These are phyloP conservation scores for Monomorium pharaonis DNA, from an alignment of 1,140 invertebrate species.

Conservation along the genomic window DNA sequence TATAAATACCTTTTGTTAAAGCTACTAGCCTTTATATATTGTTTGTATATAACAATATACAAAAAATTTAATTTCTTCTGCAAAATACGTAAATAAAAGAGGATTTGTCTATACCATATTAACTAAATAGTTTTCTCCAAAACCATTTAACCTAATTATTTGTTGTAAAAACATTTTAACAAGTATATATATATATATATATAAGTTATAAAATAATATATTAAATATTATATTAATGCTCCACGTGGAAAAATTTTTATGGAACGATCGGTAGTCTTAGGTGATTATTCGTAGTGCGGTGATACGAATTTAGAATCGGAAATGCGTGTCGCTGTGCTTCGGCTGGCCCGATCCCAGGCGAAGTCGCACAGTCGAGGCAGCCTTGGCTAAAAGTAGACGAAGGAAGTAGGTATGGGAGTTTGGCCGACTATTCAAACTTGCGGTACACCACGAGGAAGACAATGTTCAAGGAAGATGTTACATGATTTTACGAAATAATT, in stretches of 20 bases:
- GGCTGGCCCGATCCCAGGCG: constrained; percentile 70
- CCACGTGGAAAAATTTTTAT: constrained; percentile 14
- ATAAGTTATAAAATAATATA: no score
- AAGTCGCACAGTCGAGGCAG: constrained; percentile 69
- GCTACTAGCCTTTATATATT: no score
- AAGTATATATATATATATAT: neutral
- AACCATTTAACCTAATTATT: no score
- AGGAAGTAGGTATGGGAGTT: constrained; percentile 61
- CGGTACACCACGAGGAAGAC: neutral
- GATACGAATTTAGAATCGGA: constrained; percentile 83
- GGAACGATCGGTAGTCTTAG: constrained; percentile 42
- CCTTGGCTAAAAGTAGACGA: constrained; percentile 85
- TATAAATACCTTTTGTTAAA: no score
- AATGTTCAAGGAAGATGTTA: neutral
- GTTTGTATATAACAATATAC: no score
- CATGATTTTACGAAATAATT: constrained; percentile 2
- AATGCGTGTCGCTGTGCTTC: constrained; percentile 80
- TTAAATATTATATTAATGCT: neutral
- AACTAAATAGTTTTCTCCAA: no score
- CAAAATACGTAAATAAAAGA: no score
- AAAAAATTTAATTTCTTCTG: no score
- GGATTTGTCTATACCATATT: no score
- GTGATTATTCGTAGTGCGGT: constrained; percentile 53
- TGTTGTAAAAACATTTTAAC: neutral
- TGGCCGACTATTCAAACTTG: constrained; percentile 7